Evolutionary conservation across 2,113 vertebrate species (phyloP).

Genomic region (Corythornis vintsioides): DNA sequence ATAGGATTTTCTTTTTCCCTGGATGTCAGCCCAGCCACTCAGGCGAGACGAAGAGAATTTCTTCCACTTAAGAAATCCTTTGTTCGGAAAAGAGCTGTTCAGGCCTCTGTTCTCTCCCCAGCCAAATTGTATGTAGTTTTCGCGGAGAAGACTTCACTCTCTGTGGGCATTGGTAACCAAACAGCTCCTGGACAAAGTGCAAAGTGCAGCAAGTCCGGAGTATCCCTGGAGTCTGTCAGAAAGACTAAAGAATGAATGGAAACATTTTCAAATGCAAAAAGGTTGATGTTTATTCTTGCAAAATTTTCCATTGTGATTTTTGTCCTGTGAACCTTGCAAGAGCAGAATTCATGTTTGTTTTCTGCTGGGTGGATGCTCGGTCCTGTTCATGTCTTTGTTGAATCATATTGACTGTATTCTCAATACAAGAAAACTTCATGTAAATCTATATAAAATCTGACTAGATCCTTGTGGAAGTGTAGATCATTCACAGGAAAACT

Average conservation of each 20-base stretch:
- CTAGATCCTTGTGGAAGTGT: neutral
- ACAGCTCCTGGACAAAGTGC: conserved; percentile 54
- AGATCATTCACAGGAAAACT: neutral
- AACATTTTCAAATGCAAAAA: conserved; percentile 40
- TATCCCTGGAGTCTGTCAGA: conserved; percentile 25
- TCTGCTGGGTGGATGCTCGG: neutral
- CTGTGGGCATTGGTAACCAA: conserved; percentile 31
- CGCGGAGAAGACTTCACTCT: conserved; percentile 46
- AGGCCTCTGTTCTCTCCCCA: conserved; percentile 50
- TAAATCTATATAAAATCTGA: neutral
- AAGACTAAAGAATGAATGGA: neutral
- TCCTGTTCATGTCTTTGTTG: neutral
- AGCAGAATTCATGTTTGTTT: conserved; percentile 20
- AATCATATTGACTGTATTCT: neutral
- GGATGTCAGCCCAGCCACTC: conserved; percentile 68
- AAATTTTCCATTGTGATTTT: conserved; percentile 12
- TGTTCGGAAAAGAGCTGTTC: conserved; percentile 57
- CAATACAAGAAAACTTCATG: neutral
- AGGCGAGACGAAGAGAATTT: conserved; percentile 75
- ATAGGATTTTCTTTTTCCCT: conserved; percentile 69
- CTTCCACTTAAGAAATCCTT: conserved; percentile 76
- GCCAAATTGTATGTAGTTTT: conserved; percentile 54
- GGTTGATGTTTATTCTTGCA: neutral
- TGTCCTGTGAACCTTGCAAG: neutral
- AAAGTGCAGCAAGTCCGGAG: conserved; percentile 38